phyloP scores from a whole-genome alignment of 2,797 vertebrate species.

The Champsocephalus esox region DNA sequence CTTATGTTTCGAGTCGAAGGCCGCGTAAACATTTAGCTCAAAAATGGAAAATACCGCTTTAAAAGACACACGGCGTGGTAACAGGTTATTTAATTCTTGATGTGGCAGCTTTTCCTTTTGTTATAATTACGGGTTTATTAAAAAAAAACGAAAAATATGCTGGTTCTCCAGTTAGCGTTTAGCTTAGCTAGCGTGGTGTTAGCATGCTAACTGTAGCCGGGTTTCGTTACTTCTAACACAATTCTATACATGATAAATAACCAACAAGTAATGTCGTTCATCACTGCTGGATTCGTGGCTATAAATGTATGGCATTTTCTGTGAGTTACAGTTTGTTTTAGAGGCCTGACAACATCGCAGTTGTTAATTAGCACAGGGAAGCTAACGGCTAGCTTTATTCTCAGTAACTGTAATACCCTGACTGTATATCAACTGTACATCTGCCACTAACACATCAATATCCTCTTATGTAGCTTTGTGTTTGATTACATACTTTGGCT shows the following conservation, averaged over 20 bases:
- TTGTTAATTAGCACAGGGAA: constrained; percentile 5
- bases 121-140: not conserved
- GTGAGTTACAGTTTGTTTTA: not conserved
- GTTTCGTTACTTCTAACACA: not conserved
- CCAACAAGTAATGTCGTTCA: accelerated
- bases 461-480: constrained; percentile 35
- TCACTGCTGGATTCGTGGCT: accelerated
- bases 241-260: not conserved
- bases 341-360: constrained; percentile 25
- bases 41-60: not conserved
- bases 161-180: not conserved
- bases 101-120: accelerated
- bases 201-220: constrained; percentile 43
- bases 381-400: constrained; percentile 20
- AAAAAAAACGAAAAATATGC: not conserved
- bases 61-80: accelerated
- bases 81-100: accelerated
- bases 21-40: constrained; percentile 19
- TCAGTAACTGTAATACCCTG: not conserved
- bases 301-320: not conserved
- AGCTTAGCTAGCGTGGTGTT: constrained; percentile 41
- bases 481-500: constrained; percentile 29
- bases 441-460: not conserved
- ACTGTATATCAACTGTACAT: not conserved
- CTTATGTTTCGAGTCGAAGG: constrained; percentile 39